Conservation (phyloP, 2,888 invertebrate species). For the Drosophila maculinotata region DNA sequence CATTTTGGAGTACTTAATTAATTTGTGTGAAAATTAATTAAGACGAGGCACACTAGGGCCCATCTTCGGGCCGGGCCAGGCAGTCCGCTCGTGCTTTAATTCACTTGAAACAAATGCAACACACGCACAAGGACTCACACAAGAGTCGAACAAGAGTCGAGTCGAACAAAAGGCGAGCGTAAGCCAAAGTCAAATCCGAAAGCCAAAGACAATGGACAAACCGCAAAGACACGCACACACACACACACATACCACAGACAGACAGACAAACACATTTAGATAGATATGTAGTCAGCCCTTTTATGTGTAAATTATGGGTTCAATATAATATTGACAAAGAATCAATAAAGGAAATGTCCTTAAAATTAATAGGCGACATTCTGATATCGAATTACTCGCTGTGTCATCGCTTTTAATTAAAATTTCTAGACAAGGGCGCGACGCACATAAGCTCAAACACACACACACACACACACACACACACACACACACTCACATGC, state of each 20-base stretch:
- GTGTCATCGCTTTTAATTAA: slow-evolving; percentile 84
- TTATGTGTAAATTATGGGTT: slow-evolving; percentile 80
- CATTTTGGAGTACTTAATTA: too few species aligned
- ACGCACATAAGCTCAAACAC: slow-evolving; percentile 28
- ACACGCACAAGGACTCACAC: slow-evolving; percentile 40
- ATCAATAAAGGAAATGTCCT: slow-evolving; percentile 82
- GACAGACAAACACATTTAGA: neutral
- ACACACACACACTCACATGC: slow-evolving; percentile 13
- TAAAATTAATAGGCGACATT: slow-evolving; percentile 83
- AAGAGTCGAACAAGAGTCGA: too few species aligned
- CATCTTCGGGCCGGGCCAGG: neutral
- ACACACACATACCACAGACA: neutral
- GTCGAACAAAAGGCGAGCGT: slow-evolving; percentile 37
- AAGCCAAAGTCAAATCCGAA: slow-evolving; percentile 48
- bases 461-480: slow-evolving; percentile 12
- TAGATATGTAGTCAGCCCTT: slow-evolving; percentile 53
- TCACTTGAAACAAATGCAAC: slow-evolving; percentile 43
- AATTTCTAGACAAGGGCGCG: slow-evolving; percentile 78
- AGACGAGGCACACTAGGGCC: neutral
- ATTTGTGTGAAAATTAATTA: too few species aligned
- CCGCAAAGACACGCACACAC: slow-evolving; percentile 32
- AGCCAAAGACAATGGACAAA: slow-evolving; percentile 51
- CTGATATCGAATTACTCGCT: slow-evolving; percentile 83
- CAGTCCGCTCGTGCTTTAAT: slow-evolving; percentile 23
- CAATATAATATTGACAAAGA: slow-evolving; percentile 82